Conservation (phyloP, 1,140 invertebrate genomes). For the Megathymus violae region DNA sequence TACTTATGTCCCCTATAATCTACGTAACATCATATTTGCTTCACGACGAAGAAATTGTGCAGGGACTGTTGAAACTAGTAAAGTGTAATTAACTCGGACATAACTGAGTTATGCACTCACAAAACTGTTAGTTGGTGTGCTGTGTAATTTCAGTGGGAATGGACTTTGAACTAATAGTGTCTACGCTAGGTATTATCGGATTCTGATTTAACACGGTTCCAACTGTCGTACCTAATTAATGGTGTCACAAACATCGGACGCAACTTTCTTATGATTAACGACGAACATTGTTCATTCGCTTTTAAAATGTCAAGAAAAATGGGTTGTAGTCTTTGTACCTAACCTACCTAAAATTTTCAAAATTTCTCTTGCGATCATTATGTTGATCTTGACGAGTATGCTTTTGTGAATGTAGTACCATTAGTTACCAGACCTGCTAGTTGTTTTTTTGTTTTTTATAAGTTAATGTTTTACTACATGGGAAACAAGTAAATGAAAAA, state of each 20-base stretch:
- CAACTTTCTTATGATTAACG: background rate
- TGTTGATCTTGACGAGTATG: no score
- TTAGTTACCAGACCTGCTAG: no score
- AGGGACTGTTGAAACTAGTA: slow-evolving; percentile 17
- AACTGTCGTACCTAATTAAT: background rate
- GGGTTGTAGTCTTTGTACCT: no score
- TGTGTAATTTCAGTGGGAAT: slow-evolving; percentile 13
- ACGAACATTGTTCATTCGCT: background rate
- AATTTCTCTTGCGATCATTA: no score
- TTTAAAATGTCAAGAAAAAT: background rate
- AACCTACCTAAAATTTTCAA: no score
- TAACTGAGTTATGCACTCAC: slow-evolving; percentile 32
- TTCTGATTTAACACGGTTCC: slow-evolving; percentile 1
- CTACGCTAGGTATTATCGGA: slow-evolving; percentile 8
- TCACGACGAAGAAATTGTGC: slow-evolving; percentile 28
- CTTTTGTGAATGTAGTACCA: no score
- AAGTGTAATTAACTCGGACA: slow-evolving; percentile 25
- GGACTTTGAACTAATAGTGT: slow-evolving; percentile 16
- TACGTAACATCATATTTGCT: slow-evolving; percentile 18
- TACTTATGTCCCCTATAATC: background rate
- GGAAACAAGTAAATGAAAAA: no score
- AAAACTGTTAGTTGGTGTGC: slow-evolving; percentile 20
- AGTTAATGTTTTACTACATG: no score
- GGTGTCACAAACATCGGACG: background rate
- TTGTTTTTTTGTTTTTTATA: no score